phyloP scores from a whole-genome alignment of 2,113 vertebrate species.

The Clupea harengus region DNA sequence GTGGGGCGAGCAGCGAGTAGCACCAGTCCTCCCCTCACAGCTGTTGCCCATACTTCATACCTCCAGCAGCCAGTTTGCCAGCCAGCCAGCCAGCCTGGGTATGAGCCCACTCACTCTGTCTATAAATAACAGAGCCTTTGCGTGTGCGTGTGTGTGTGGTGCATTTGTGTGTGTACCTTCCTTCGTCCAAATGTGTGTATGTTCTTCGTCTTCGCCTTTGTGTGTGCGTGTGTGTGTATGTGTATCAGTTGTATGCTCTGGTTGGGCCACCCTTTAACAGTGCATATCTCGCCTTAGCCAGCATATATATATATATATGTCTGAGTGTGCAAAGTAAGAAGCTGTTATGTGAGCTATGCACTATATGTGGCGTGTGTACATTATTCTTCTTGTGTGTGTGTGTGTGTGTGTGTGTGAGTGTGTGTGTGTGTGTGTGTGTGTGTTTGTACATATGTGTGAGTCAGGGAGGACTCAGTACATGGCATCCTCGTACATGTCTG shows the following conservation, averaged over 20 bases:
- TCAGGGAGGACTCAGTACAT: slow-evolving; percentile 62
- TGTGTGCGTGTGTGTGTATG: not conserved
- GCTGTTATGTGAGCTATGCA: too few relatives aligned
- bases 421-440: slow-evolving; percentile 2
- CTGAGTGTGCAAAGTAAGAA: not conserved
- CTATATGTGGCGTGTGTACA: too few relatives aligned
- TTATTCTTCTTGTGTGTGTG: not conserved
- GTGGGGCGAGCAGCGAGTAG: not conserved
- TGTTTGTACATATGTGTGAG: not conserved
- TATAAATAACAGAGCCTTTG: slow-evolving; percentile 58
- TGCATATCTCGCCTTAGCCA: too few relatives aligned
- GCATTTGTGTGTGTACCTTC: not conserved
- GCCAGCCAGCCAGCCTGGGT: slow-evolving; percentile 46
- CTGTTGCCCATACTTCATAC: slow-evolving; percentile 36
- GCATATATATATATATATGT: too few relatives aligned
- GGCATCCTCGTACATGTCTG: slow-evolving; percentile 73
- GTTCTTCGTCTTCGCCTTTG: not conserved
- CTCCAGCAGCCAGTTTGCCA: not conserved
- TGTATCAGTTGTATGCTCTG: not conserved
- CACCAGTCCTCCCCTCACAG: slow-evolving; percentile 43
- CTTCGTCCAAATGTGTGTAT: not conserved
- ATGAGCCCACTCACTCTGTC: slow-evolving; percentile 48
- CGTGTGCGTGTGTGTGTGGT: not conserved
- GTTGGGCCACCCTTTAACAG: too few relatives aligned
- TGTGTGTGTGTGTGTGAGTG: not conserved